A percentile compares a stretch with the other conserved stretches of the same genome.
Evolutionary conservation across 2,888 invertebrate species (phyloP).

Genomic region (Julus scandinavius): DNA sequence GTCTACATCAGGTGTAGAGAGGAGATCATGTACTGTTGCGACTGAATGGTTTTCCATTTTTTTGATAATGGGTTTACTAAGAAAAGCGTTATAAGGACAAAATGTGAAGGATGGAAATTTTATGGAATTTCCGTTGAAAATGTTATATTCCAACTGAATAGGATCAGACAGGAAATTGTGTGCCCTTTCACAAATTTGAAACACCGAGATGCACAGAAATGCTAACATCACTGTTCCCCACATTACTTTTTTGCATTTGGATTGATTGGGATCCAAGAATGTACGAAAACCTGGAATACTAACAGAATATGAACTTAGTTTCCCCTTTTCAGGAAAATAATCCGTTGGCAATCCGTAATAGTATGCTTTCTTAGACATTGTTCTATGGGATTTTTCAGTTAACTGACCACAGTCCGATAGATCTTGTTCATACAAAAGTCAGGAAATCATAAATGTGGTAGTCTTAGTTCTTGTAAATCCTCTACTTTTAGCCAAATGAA

Average conservation of each 20-base stretch:
- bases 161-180: not conserved
- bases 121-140: not conserved
- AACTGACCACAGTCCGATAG: not conserved
- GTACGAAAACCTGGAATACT: slow-evolving; percentile 49
- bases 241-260: not conserved
- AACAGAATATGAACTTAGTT: not conserved
- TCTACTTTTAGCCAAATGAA: not conserved
- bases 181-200: slow-evolving; percentile 30
- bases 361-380: not conserved
- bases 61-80: not conserved
- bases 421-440: not conserved
- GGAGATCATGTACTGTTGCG: not conserved
- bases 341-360: not conserved
- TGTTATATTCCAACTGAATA: not conserved
- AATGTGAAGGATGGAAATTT: slow-evolving; percentile 35
- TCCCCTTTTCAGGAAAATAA: not conserved
- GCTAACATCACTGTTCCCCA: not conserved
- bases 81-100: slow-evolving; percentile 4
- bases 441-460: not conserved
- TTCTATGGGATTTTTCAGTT: not conserved
- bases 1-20: not conserved
- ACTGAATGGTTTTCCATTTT: not conserved
- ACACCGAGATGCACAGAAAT: not conserved
- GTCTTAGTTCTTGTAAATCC: not conserved
- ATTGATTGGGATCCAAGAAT: slow-evolving; percentile 17